Evolutionary conservation across 2,113 vertebrate genomes (phyloP).

Genomic region (Nycticorax nycticorax): DNA sequence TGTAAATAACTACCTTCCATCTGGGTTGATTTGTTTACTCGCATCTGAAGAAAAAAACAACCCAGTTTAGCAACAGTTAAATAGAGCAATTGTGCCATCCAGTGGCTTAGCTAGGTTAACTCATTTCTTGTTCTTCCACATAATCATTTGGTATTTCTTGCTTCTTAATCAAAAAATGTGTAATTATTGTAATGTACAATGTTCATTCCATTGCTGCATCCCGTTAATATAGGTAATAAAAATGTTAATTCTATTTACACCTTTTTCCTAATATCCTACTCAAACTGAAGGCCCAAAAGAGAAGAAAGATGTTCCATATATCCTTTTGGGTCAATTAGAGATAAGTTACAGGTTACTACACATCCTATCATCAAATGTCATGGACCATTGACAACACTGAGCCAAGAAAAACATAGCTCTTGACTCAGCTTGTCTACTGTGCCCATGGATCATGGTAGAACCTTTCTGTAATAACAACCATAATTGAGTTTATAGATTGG

Average conservation of each 20-base stretch:
- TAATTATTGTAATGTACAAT: neutral
- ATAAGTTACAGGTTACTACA: neutral
- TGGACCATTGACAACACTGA: neutral
- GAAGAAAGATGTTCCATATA: neutral
- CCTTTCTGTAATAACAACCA: neutral
- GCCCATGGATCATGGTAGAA: neutral
- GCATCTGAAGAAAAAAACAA: neutral
- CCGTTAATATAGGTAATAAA: neutral
- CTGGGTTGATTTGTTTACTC: neutral
- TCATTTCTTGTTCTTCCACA: neutral
- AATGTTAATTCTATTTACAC: neutral
- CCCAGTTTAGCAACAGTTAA: slow-evolving; percentile 32
- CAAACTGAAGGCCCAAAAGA: neutral
- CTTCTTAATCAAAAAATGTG: neutral
- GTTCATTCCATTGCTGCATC: neutral
- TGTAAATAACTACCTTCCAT: neutral
- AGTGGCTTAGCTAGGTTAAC: slow-evolving; percentile 45
- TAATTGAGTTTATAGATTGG: neutral
- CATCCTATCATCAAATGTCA: neutral
- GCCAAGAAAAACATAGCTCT: neutral
- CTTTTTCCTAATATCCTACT: neutral
- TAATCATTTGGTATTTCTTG: neutral
- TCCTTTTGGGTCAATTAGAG: neutral
- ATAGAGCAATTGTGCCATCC: slow-evolving; percentile 67
- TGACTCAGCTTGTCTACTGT: neutral